phyloP scores from a whole-genome alignment of 2,113 vertebrate genomes.

The Chloropsis hardwickii region DNA sequence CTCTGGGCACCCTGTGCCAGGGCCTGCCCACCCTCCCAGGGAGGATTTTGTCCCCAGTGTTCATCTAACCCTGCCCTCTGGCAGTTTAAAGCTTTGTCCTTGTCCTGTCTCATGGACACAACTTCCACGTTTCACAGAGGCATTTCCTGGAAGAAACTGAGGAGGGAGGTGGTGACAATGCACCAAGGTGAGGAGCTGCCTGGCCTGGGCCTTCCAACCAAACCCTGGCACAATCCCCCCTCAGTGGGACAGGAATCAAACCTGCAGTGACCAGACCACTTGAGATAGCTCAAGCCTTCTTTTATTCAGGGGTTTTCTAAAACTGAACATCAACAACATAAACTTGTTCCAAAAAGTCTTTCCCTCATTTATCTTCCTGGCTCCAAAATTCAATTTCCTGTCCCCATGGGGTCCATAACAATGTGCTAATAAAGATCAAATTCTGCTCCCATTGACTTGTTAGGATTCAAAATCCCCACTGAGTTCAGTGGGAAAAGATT shows the following conservation, averaged over 20 bases:
- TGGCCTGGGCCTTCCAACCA: background rate
- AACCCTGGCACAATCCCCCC: background rate
- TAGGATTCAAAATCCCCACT: background rate
- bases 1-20: background rate
- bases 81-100: background rate
- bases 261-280: background rate
- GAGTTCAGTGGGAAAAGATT: background rate
- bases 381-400: background rate
- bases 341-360: background rate
- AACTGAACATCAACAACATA: background rate
- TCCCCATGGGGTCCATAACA: background rate
- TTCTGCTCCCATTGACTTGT: background rate
- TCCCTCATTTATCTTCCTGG: background rate
- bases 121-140: background rate
- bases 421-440: background rate
- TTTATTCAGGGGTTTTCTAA: background rate
- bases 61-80: background rate
- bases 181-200: background rate
- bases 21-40: accelerated
- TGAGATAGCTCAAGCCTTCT: background rate
- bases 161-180: background rate
- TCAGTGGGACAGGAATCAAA: background rate
- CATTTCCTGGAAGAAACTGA: background rate
- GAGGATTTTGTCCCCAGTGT: background rate
- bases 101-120: background rate